These are phyloP conservation scores for Phodopus roborovskii DNA, from an alignment of 2,113 vertebrate species.

Conservation along the genomic window DNA sequence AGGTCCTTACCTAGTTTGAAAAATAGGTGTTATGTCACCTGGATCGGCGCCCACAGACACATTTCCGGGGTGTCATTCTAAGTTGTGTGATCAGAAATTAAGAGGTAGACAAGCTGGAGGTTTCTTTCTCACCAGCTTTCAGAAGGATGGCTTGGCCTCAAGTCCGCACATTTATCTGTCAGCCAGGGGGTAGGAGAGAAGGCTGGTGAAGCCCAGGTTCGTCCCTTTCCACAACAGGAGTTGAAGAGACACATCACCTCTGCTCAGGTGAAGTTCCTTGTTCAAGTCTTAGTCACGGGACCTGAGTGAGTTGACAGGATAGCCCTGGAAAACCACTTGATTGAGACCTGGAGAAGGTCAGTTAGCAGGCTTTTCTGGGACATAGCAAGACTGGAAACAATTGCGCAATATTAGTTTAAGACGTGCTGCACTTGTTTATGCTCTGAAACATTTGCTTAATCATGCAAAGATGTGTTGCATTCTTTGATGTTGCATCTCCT, in stretches of 20 bases:
- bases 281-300: conserved; percentile 4
- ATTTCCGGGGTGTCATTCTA: neutral
- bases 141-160: neutral
- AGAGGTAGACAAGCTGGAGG: neutral
- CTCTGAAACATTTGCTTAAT: too few relatives aligned
- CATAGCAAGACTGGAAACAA: neutral
- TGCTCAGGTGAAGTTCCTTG: neutral
- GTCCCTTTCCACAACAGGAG: neutral
- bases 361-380: conserved; percentile 14
- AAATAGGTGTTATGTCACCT: neutral
- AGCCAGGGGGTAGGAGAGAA: neutral
- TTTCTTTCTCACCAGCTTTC: neutral
- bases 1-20: conserved; percentile 3
- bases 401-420: too few relatives aligned
- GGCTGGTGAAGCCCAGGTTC: neutral
- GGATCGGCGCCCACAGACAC: neutral
- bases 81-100: neutral
- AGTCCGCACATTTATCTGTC: neutral
- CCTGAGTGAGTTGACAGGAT: neutral
- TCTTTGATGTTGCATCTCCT: too few relatives aligned
- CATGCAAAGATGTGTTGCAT: too few relatives aligned
- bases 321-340: neutral
- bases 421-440: too few relatives aligned
- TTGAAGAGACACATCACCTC: neutral
- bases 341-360: neutral